Conservation (phyloP, 2,888 invertebrate genomes). For the Andrena praecox region DNA sequence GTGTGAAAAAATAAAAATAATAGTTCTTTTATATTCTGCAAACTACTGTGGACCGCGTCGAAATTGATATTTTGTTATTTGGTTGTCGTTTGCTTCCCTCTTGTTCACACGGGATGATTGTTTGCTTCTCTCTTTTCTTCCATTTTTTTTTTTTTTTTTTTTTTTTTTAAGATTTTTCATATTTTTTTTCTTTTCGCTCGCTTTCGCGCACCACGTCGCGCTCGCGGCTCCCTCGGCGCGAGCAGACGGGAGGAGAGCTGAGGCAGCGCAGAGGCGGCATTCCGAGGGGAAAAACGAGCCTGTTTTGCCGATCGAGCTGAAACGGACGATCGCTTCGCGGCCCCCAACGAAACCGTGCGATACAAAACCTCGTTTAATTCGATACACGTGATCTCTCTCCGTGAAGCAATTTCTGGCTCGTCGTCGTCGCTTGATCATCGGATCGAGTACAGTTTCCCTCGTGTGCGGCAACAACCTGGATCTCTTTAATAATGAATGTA, state of each 20-base stretch:
- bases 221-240: conserved; percentile 36
- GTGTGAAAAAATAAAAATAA: conserved; percentile 80
- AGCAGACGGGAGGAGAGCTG: conserved; percentile 45
- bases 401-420: conserved; percentile 1
- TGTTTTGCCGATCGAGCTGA: conserved; percentile 16
- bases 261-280: conserved; percentile 44
- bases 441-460: conserved; percentile 26
- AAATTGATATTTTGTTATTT: conserved; percentile 76
- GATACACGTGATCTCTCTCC: not conserved
- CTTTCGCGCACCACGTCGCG: conserved; percentile 19
- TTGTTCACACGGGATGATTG: conserved; percentile 35
- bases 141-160: not conserved
- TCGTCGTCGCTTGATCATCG: conserved; percentile 44
- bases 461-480: conserved; percentile 59
- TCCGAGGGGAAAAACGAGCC: conserved; percentile 21
- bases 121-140: conserved; percentile 21
- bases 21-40: conserved; percentile 75
- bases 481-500: conserved; percentile 42
- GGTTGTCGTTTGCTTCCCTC: conserved; percentile 64
- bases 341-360: conserved; percentile 1
- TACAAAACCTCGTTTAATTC: conserved; percentile 4
- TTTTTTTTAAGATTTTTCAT: not conserved
- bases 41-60: conserved; percentile 82
- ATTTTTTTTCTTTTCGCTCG: not conserved
- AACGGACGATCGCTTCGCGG: not conserved